Conservation (phyloP, 2,113 vertebrate species). For the Puma concolor region DNA sequence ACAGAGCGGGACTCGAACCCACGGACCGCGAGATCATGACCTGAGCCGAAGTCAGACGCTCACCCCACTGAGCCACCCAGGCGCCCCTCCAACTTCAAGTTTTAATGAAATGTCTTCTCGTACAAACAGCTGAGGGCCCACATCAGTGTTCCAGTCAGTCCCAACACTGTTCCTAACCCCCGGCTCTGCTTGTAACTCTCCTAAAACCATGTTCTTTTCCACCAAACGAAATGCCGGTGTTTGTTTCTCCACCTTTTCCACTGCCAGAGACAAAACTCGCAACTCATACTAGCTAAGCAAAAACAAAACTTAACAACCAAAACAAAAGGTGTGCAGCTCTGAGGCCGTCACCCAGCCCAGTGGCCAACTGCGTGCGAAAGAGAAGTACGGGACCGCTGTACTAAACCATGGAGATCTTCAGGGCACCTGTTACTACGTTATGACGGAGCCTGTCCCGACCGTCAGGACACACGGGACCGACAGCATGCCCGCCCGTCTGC, state of each 20-base stretch:
- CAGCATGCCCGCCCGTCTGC: neutral
- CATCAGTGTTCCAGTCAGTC: no score
- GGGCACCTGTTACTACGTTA: fast-evolving
- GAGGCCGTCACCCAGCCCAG: neutral
- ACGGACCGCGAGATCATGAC: no score
- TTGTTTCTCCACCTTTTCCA: neutral
- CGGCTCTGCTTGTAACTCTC: neutral
- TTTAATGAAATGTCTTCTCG: neutral
- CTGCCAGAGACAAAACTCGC: neutral
- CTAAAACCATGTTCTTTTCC: neutral
- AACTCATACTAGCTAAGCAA: neutral
- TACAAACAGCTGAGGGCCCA: neutral
- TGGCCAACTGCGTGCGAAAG: neutral
- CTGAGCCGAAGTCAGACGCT: no score
- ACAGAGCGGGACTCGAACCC: no score
- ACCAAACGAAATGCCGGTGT: neutral
- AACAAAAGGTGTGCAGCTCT: neutral
- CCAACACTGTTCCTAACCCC: no score
- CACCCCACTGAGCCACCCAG: no score
- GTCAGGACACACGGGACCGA: neutral
- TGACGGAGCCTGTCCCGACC: neutral
- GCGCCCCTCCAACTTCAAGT: neutral
- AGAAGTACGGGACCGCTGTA: fast-evolving
- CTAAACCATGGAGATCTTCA: fast-evolving
- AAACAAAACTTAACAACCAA: neutral